Evolutionary conservation across 2,113 vertebrate genomes (phyloP), one percentile per base, ranked within the genome.

Genomic region (Leptocoma aspasia): DNA sequence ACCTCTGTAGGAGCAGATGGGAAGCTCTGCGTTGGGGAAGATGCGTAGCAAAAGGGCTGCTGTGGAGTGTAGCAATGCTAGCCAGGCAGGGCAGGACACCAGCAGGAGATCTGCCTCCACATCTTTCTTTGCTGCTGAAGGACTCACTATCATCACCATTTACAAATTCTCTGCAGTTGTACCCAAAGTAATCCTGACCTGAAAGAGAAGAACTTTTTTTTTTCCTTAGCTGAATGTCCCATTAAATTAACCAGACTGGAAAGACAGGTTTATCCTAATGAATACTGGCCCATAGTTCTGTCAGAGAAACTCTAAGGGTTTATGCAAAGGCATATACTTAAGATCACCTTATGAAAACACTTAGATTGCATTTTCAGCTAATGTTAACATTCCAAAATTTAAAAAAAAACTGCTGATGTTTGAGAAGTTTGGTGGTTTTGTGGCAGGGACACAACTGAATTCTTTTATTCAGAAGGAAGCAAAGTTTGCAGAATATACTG

Each of bases 401-500:
- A n/a, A 39, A 39, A 0, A 8, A 59, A 92, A 94, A 78, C 12
- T 53, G 71, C 45, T 91, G 64, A 35, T 52, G 24, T 69, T 76
- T 64, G 57, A 77, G 71, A 86, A 81, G 30, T 83, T 59, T 59
- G 28, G 33, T 77, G 33, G 27, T 84, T 59, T 65, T 77, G 42
- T 3, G 11, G 59, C 64, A 68, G 71, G 53, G 59, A 91, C 75
- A 85, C 15, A 81, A 59, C 59, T 89, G 77, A 80, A 28, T 44
- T 10, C 27, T 81, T 95, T 88, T 82, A 71, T 90, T 91, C 91
- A 53, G 82, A 33, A 83, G 18, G 39, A 94, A 82, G 66, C 8
- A 80, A 92, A 80, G 45, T 94, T 91, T 86, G 68, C 13, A 26
- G 70, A 93, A 95, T 94, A 68, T 82, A 59, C 65, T 82, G 80